A percentile compares a stretch with the other conserved stretches of the same genome.
These are phyloP conservation scores for Morpho deidamia DNA, from an alignment of 2,888 invertebrate genomes.

Conservation along the genomic window DNA sequence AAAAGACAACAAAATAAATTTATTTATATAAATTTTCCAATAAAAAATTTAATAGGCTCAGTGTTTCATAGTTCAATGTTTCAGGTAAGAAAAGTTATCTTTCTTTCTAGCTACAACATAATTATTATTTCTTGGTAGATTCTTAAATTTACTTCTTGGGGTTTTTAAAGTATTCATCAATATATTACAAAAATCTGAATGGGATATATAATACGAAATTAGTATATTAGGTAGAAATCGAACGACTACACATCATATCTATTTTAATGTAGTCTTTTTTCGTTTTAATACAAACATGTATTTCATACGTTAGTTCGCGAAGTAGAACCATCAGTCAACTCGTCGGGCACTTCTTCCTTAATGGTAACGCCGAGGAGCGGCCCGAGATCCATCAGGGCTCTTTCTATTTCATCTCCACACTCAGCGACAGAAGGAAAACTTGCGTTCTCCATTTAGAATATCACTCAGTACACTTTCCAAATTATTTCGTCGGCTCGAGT, in stretches of 20 bases:
- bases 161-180: too few relatives aligned
- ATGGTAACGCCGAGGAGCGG: constrained; percentile 65
- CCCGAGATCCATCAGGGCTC: constrained; percentile 69
- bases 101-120: too few relatives aligned
- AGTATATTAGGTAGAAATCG: not conserved
- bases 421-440: constrained; percentile 59
- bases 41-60: too few relatives aligned
- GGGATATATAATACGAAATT: too few relatives aligned
- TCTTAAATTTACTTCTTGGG: too few relatives aligned
- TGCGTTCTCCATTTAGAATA: constrained; percentile 55
- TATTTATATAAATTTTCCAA: too few relatives aligned
- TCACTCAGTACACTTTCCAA: constrained; percentile 22
- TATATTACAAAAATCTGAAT: too few relatives aligned
- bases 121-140: too few relatives aligned
- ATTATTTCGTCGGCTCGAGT: constrained; percentile 36
- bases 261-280: not conserved
- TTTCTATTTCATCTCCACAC: constrained; percentile 68
- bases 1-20: too few relatives aligned
- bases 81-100: too few relatives aligned
- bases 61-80: too few relatives aligned
- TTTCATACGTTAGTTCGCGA: constrained; percentile 45
- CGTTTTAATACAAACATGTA: not conserved
- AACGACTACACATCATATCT: not conserved
- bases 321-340: constrained; percentile 38
- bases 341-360: constrained; percentile 67